phyloP scores from a whole-genome alignment of 2,797 vertebrate species.

The Odontamblyopus rebecca region DNA sequence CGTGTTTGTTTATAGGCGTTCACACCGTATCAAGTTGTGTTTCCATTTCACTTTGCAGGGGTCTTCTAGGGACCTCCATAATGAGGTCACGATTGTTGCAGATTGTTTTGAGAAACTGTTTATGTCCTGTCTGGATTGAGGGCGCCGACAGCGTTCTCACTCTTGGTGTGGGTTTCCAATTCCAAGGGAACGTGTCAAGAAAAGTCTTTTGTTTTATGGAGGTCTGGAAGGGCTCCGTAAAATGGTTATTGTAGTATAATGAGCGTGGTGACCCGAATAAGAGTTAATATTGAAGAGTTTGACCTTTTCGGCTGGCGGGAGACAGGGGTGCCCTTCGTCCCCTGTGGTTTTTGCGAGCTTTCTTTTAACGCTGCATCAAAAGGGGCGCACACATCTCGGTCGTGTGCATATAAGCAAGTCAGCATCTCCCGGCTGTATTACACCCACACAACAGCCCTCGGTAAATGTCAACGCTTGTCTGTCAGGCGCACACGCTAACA shows the following conservation, averaged over 20 bases:
- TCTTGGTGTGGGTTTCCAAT: slow-evolving; percentile 63
- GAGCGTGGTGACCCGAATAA: slow-evolving; percentile 65
- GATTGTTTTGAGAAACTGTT: slow-evolving; percentile 72
- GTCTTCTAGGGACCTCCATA: slow-evolving; percentile 51
- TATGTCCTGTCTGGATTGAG: slow-evolving; percentile 65
- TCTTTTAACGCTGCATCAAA: slow-evolving; percentile 29
- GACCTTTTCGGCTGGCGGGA: slow-evolving; percentile 70
- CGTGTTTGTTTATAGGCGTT: slow-evolving; percentile 53
- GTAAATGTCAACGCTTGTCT: slow-evolving; percentile 10
- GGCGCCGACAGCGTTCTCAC: slow-evolving; percentile 58
- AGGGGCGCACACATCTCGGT: not conserved
- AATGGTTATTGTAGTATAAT: slow-evolving; percentile 76
- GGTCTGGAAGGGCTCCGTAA: slow-evolving; percentile 37
- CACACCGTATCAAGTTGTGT: slow-evolving; percentile 68
- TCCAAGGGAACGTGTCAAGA: slow-evolving; percentile 65
- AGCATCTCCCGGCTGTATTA: slow-evolving; percentile 2
- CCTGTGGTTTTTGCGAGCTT: slow-evolving; percentile 50
- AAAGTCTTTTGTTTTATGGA: slow-evolving; percentile 26
- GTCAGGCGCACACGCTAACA: not conserved
- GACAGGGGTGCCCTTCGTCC: slow-evolving; percentile 48
- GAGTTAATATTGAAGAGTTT: slow-evolving; percentile 74
- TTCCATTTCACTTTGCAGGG: slow-evolving; percentile 44
- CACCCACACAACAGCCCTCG: slow-evolving; percentile 5
- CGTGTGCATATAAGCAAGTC: slow-evolving; percentile 14
- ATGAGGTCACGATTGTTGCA: slow-evolving; percentile 57